These are phyloP conservation scores for Drosophila prolongata DNA, from an alignment of 2,888 invertebrate genomes.

Conservation along the genomic window DNA sequence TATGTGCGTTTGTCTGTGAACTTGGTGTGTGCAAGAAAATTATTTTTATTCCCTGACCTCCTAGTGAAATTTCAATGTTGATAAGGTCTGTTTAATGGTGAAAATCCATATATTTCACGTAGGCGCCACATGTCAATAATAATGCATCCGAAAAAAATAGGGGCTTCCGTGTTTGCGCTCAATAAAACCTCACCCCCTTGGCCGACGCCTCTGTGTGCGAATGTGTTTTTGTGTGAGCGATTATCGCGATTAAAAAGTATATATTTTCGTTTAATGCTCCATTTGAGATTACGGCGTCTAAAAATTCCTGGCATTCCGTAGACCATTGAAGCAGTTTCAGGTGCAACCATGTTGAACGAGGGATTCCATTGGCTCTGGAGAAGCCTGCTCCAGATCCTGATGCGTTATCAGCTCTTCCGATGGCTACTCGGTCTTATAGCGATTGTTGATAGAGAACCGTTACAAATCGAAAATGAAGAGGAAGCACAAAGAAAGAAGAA, in stretches of 20 bases:
- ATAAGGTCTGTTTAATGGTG: slow-evolving; percentile 34
- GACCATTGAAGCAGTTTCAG: slow-evolving; percentile 18
- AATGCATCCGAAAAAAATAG: slow-evolving; percentile 12
- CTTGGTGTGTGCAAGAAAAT: slow-evolving; percentile 27
- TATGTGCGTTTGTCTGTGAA: slow-evolving; percentile 13
- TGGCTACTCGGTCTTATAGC: slow-evolving; percentile 66
- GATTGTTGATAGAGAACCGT: slow-evolving; percentile 45
- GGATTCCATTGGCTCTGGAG: slow-evolving; percentile 57
- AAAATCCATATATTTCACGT: slow-evolving; percentile 26
- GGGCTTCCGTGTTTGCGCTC: not conserved
- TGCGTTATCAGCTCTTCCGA: slow-evolving; percentile 70
- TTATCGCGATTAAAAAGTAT: slow-evolving; percentile 25
- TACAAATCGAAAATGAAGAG: slow-evolving; percentile 23
- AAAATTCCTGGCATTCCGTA: slow-evolving; percentile 33
- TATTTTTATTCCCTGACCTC: slow-evolving; percentile 45
- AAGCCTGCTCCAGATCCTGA: slow-evolving; percentile 57
- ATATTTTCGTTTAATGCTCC: slow-evolving; percentile 32
- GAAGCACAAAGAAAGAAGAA: slow-evolving; percentile 21
- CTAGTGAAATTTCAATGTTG: slow-evolving; percentile 39
- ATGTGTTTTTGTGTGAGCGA: slow-evolving; percentile 18
- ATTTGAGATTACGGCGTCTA: slow-evolving; percentile 24
- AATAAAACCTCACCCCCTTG: not conserved
- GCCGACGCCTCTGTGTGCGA: slow-evolving; percentile 11
- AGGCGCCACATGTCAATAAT: slow-evolving; percentile 40
- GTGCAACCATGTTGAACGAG: slow-evolving; percentile 59